phyloP scores from a whole-genome alignment of 2,113 vertebrate species.

The Rhinolophus sinicus region DNA sequence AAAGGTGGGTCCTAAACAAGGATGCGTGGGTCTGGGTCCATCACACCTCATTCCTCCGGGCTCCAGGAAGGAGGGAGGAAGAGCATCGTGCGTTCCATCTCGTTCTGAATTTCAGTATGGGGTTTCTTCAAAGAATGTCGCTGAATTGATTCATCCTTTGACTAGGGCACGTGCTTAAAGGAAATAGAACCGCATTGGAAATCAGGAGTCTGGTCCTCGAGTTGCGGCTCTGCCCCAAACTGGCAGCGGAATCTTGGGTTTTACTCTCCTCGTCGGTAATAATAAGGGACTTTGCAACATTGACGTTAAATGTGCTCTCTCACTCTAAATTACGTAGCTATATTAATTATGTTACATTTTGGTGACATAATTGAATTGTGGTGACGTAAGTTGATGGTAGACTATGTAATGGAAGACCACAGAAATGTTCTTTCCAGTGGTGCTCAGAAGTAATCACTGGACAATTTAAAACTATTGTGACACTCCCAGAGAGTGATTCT shows the following conservation, averaged over 20 bases:
- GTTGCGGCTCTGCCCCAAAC: not conserved
- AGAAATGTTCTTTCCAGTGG: not conserved
- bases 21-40: fast-evolving
- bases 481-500: not conserved
- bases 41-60: too few relatives aligned
- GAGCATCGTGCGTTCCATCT: not conserved
- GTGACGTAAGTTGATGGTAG: not conserved
- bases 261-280: not conserved
- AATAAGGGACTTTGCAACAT: not conserved
- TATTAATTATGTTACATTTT: not conserved
- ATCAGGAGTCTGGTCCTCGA: not conserved
- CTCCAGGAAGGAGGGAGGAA: not conserved
- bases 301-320: not conserved
- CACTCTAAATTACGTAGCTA: not conserved
- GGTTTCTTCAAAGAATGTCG: not conserved
- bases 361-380: not conserved
- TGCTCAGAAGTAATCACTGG: not conserved
- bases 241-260: not conserved
- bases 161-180: not conserved
- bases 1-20: not conserved
- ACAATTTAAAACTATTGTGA: not conserved
- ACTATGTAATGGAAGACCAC: not conserved
- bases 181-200: not conserved
- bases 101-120: not conserved
- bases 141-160: not conserved